Conservation (phyloP, 2,888 invertebrate species). For the Koerneria pararmatus region DNA sequence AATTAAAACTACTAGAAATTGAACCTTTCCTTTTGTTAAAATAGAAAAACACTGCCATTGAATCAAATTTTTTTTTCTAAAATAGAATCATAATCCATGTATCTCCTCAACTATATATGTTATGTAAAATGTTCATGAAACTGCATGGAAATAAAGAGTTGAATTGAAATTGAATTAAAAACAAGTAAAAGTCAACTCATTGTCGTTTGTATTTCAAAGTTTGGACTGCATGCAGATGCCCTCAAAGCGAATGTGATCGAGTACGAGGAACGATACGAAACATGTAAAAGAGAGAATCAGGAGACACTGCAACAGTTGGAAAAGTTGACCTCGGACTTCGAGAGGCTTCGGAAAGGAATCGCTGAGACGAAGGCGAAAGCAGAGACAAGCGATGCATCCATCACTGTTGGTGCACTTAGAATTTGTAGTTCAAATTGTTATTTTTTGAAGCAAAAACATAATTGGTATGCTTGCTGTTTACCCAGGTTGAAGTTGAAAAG, state of each 20-base stretch:
- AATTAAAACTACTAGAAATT: no score
- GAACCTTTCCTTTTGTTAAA: no score
- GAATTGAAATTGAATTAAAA: no score
- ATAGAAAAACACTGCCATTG: no score
- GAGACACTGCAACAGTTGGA: constrained; percentile 43
- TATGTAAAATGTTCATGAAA: no score
- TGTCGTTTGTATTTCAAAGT: not conserved
- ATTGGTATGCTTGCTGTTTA: not conserved
- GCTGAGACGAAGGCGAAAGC: constrained; percentile 28
- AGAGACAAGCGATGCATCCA: constrained; percentile 8
- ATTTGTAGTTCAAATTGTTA: not conserved
- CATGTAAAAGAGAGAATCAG: constrained; percentile 43
- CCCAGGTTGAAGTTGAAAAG: constrained; percentile 45
- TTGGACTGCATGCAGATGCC: constrained; percentile 39
- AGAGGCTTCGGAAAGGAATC: constrained; percentile 34
- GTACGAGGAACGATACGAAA: constrained; percentile 51
- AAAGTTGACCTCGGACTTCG: constrained; percentile 35
- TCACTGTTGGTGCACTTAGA: constrained; percentile 15
- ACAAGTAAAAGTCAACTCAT: no score
- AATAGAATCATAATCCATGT: no score
- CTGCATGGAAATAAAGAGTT: no score
- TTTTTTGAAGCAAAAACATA: constrained; percentile 1
- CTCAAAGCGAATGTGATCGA: constrained; percentile 48
- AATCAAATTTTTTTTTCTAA: no score
- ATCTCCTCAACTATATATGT: no score